Percentiles rank a stretch among this genome's conserved stretches.
Evolutionary conservation across 2,797 vertebrate species (phyloP).

Genomic region (Taenioides sp.): DNA sequence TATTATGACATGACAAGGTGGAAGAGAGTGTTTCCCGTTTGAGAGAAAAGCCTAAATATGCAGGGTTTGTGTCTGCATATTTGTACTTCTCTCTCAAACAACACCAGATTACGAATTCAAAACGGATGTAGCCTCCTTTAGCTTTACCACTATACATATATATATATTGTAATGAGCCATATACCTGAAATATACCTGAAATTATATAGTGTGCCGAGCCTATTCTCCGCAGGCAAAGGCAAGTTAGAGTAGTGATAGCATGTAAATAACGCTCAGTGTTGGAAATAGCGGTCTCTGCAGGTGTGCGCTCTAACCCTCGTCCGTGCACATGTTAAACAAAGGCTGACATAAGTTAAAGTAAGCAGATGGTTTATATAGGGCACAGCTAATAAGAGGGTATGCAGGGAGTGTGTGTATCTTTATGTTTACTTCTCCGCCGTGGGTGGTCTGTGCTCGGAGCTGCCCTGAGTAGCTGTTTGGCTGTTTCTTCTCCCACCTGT

Average conservation of each 20-base stretch:
- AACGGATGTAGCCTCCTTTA: too few relatives aligned
- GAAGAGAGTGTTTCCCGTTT: too few relatives aligned
- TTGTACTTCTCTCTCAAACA: too few relatives aligned
- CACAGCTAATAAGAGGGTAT: constrained; percentile 66
- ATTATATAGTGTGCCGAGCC: neutral
- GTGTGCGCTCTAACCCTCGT: constrained; percentile 40
- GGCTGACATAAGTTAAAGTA: constrained; percentile 55
- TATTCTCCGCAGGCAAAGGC: neutral
- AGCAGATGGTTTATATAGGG: constrained; percentile 72
- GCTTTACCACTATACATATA: too few relatives aligned
- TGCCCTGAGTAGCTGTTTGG: constrained; percentile 35
- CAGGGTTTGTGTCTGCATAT: too few relatives aligned
- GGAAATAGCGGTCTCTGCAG: constrained; percentile 32
- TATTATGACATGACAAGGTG: too few relatives aligned
- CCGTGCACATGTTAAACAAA: constrained; percentile 57
- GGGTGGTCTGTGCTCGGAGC: constrained; percentile 56
- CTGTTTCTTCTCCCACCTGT: constrained; percentile 42
- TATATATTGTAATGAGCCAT: neutral
- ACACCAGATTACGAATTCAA: too few relatives aligned
- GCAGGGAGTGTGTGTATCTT: constrained; percentile 39
- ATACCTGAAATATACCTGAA: neutral
- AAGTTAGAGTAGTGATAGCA: neutral
- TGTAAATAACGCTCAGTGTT: neutral
- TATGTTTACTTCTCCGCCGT: constrained; percentile 58
- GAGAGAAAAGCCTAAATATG: too few relatives aligned